Conservation (phyloP, 1,140 invertebrate species). For the Nixonia krombeini region DNA sequence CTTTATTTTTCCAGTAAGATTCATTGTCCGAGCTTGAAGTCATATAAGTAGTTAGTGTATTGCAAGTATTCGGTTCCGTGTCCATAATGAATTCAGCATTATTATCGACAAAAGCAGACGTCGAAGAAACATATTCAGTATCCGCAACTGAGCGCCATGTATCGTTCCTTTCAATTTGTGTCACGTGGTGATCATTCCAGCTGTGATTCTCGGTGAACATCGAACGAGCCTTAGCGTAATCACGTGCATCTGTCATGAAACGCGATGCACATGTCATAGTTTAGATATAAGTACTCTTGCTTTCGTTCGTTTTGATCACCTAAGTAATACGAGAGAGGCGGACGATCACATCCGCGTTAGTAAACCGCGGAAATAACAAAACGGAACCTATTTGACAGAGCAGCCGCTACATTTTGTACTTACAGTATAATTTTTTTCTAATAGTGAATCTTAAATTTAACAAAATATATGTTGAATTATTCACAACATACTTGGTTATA, state of each 20-base stretch:
- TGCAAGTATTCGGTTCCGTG: background rate
- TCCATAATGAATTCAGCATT: background rate
- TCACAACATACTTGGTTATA: too few species aligned
- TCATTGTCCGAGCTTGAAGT: background rate
- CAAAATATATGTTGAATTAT: background rate
- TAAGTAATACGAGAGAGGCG: constrained; percentile 6
- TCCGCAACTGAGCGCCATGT: background rate
- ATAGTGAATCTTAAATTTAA: too few species aligned
- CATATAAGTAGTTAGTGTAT: background rate
- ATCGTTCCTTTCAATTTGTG: constrained; percentile 20
- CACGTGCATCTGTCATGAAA: constrained; percentile 50
- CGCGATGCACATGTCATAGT: constrained; percentile 46
- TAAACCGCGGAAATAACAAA: too few species aligned
- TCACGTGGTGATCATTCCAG: constrained; percentile 18
- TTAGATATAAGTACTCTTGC: constrained; percentile 10
- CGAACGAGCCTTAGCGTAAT: constrained; percentile 38
- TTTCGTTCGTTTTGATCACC: constrained; percentile 10
- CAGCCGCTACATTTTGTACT: too few species aligned
- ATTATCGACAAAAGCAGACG: background rate
- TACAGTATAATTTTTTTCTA: too few species aligned
- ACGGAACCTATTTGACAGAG: background rate
- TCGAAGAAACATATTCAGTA: background rate
- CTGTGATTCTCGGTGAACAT: constrained; percentile 44
- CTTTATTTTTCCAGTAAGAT: background rate
- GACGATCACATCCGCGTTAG: constrained; percentile 1